phyloP scores from a whole-genome alignment of 1,140 invertebrate genomes.

The Bicyclus anynana region DNA sequence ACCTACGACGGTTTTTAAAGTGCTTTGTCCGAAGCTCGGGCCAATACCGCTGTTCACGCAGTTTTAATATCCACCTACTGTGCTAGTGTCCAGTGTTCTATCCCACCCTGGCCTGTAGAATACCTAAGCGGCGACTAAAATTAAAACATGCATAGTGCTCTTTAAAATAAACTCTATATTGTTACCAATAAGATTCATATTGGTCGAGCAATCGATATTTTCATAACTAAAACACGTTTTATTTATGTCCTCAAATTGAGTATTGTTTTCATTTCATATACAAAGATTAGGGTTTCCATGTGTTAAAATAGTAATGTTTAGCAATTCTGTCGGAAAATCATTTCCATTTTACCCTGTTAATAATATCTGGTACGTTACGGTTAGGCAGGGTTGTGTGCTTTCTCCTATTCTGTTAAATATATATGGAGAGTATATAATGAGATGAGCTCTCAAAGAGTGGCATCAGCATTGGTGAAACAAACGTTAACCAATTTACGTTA shows the following conservation, averaged over 20 bases:
- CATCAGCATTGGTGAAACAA: too few relatives aligned
- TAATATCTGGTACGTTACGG: too few relatives aligned
- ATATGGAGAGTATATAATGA: too few relatives aligned
- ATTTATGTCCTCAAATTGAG: neutral
- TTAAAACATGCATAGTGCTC: neutral
- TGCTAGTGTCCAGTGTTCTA: neutral
- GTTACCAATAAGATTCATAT: neutral
- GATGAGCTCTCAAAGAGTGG: too few relatives aligned
- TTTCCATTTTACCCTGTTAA: too few relatives aligned
- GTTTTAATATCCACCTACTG: neutral
- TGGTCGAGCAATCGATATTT: neutral
- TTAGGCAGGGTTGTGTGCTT: too few relatives aligned
- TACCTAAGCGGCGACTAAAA: neutral
- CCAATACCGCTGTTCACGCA: neutral
- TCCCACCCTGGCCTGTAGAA: neutral
- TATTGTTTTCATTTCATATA: neutral
- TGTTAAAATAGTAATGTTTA: neutral
- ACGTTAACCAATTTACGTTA: too few relatives aligned
- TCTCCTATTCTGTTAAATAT: too few relatives aligned
- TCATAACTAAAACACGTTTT: neutral
- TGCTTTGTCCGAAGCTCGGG: neutral
- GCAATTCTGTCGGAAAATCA: neutral
- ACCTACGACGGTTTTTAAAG: neutral
- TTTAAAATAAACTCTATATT: neutral
- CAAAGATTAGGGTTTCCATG: neutral